A percentile compares a stretch with the other conserved stretches of the same genome.
These are phyloP conservation scores for Dysidea cf. avara DNA, from an alignment of 37 sponge, comb jelly and placozoan species.

Conservation along the genomic window DNA sequence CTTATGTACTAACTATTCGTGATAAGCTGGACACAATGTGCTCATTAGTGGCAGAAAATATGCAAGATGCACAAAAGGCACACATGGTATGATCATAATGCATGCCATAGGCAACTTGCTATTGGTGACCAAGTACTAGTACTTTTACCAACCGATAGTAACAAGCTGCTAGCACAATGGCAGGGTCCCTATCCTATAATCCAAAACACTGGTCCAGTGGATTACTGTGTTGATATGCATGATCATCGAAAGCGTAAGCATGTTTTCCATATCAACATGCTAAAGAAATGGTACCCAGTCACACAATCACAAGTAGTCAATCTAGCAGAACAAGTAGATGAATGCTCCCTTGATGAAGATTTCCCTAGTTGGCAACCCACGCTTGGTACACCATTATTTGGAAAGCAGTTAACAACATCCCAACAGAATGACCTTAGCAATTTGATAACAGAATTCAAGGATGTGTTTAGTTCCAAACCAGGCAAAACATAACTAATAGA, in stretches of 20 bases:
- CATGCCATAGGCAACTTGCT: neutral
- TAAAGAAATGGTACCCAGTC: too few species aligned
- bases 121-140: conserved; percentile 3
- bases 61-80: conserved; percentile 2
- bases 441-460: conserved; percentile 2
- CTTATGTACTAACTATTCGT: neutral
- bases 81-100: conserved; percentile 8
- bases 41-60: neutral
- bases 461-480: conserved; percentile 8
- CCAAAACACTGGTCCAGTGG: too few species aligned
- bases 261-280: too few species aligned
- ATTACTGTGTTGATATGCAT: too few species aligned
- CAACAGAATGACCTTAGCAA: neutral
- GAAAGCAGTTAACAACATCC: neutral
- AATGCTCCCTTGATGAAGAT: too few species aligned
- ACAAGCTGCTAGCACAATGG: conserved; percentile 2
- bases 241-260: too few species aligned
- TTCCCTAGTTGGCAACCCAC: too few species aligned
- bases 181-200: conserved; percentile 9
- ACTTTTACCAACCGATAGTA: neutral
- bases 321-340: too few species aligned
- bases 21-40: conserved; percentile 1
- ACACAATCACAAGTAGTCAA: too few species aligned
- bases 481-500: neutral
- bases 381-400: too few species aligned